Evolutionary conservation across 1,140 invertebrate species (phyloP), one percentile per base, ranked within the genome.

Genomic region (Chironomus tepperi): DNA sequence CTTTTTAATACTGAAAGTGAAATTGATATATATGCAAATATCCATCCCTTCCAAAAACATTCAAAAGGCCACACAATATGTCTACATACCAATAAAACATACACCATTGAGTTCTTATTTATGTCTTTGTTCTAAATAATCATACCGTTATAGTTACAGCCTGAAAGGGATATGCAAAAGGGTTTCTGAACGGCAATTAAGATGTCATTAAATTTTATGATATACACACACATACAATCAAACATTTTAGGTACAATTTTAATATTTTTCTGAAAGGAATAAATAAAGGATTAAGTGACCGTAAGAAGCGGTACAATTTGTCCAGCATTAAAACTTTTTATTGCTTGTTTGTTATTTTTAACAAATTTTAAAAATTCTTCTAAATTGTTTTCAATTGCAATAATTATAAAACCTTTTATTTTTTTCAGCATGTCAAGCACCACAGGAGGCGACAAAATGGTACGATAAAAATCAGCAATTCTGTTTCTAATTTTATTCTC

Each of bases 231-330:
- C 24, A 34, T 34, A 34, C 47, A 57, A 57, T 12, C 1, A 57
- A 57, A 15, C 43, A 57, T 5, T 57, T 57, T 57, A 57, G 47
- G 12, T 57, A 12, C 47, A 57, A 57, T n/a, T n/a, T 57, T 12
- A 15, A 5, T 57, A 57, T 57, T 12, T 57, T 57, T 34, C 24
- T 34, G 24, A 34, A 34, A 34, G 24, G 24, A 34, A n/a, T 57
- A 57, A 57, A 57, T 57, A 57, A 57, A 57, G 47, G 47, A 57
- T 57, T 57, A 57, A 57, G 47, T 57, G 47, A 57, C 47, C 47
- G 47, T 57, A 57, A 57, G 47, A 57, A 57, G 47, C 47, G 47
- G 47, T 57, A 57, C 47, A 57, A 57, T 57, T 34, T 57, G 47
- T 57, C 47, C 47, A 57, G 47, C 47, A 57, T 57, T 15, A 57